A percentile compares a stretch with the other conserved stretches of the same genome.
phyloP scores from a whole-genome alignment of 2,113 vertebrate species.

The human region DNA sequence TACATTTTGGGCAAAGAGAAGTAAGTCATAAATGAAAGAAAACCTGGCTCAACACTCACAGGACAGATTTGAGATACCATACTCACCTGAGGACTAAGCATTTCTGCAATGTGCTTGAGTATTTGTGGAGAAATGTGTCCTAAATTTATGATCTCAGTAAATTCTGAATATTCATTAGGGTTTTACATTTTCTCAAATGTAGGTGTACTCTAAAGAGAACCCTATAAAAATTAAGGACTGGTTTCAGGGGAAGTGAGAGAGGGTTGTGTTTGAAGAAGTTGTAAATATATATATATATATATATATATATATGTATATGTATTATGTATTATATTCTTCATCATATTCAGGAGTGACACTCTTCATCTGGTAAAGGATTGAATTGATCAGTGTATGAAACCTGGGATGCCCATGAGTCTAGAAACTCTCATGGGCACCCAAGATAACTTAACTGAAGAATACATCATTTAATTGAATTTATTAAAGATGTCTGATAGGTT shows the following conservation, averaged over 20 bases:
- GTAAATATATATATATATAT: background rate
- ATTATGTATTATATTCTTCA: background rate
- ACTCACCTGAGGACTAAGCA: background rate
- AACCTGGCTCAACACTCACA: background rate
- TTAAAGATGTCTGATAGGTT: background rate
- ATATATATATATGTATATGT: no score
- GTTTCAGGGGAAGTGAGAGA: background rate
- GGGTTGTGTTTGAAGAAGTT: background rate
- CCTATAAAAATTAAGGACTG: background rate
- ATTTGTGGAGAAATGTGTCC: background rate
- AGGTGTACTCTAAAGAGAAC: background rate
- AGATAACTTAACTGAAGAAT: conserved; percentile 9
- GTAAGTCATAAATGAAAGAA: background rate
- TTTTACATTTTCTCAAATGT: background rate
- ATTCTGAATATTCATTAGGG: conserved; percentile 7
- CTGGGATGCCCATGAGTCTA: background rate
- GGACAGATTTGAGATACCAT: background rate
- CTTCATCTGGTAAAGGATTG: background rate
- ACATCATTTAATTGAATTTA: background rate
- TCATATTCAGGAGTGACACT: background rate
- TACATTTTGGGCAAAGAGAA: background rate
- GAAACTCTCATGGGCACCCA: background rate
- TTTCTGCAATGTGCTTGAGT: background rate
- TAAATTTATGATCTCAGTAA: background rate
- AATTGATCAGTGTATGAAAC: background rate